Conservation (phyloP, 30 jellyfish, hydroid and myxozoan species). For the Aurelia sp. region DNA sequence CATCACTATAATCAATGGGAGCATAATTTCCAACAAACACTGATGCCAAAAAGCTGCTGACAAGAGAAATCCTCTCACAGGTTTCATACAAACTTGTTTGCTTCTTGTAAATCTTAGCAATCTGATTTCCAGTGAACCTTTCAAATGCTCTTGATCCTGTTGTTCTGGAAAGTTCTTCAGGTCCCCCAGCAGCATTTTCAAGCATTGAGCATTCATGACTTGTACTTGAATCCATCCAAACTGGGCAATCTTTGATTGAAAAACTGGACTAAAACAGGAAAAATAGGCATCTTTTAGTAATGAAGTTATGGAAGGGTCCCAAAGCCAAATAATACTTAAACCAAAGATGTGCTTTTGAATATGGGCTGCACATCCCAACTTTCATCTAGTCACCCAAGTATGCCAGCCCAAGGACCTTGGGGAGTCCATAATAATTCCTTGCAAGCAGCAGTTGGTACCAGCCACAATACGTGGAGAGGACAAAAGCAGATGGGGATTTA, state of each 20-base stretch:
- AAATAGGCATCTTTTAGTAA: too few species aligned
- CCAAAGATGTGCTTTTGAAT: too few species aligned
- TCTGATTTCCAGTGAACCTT: conserved; percentile 90
- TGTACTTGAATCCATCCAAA: conserved; percentile 97
- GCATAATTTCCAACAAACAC: conserved; percentile 86
- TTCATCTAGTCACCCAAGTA: too few species aligned
- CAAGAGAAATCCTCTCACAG: conserved; percentile 85
- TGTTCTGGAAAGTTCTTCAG: conserved; percentile 54
- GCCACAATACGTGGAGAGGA: too few species aligned
- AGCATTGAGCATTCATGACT: conserved; percentile 67
- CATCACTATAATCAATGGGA: conserved; percentile 94
- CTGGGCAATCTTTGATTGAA: conserved; percentile 69
- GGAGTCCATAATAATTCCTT: too few species aligned
- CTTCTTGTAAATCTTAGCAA: conserved; percentile 66
- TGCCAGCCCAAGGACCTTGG: too few species aligned
- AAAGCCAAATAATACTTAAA: too few species aligned
- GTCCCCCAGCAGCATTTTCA: conserved; percentile 82
- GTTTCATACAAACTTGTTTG: conserved; percentile 9
- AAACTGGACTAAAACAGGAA: conserved; percentile 49
- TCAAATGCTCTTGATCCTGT: conserved; percentile 91
- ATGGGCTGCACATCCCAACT: too few species aligned
- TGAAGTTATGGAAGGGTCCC: too few species aligned
- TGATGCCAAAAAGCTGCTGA: conserved; percentile 90
- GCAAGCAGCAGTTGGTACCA: too few species aligned
- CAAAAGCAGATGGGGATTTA: too few species aligned